A percentile compares a stretch with the other conserved stretches of the same genome.
Evolutionary conservation across 92 coral and sea anemone species (phyloP).

Genomic region (Zoanthus gigantus): DNA sequence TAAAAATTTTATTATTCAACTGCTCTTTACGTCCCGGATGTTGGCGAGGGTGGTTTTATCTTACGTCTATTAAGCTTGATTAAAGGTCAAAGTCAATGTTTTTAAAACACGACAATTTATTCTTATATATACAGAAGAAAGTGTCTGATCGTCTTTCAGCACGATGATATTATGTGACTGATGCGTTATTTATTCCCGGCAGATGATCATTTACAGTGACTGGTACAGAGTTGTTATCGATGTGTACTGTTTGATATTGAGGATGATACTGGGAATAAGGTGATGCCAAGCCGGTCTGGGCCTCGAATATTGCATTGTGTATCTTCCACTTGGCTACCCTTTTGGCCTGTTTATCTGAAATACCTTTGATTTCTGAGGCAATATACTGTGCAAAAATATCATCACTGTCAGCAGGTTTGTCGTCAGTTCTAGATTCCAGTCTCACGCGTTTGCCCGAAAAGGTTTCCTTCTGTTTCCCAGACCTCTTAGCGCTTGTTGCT

Average conservation of each 20-base stretch:
- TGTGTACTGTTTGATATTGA: conserved; percentile 41
- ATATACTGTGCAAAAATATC: conserved; percentile 40
- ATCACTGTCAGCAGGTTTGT: conserved; percentile 14
- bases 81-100: too few species aligned
- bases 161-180: conserved; percentile 1
- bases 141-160: too few species aligned
- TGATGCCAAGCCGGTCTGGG: conserved; percentile 43
- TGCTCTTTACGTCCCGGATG: too few species aligned
- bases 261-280: conserved; percentile 44
- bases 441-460: not conserved
- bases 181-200: conserved; percentile 13
- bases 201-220: conserved; percentile 18
- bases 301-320: conserved; percentile 47
- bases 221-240: conserved; percentile 32
- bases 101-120: too few species aligned
- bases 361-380: conserved; percentile 41
- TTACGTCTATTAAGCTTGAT: too few species aligned
- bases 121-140: too few species aligned
- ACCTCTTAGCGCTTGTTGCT: not conserved
- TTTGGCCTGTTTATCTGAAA: conserved; percentile 27
- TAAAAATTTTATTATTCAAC: too few species aligned
- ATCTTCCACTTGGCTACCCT: conserved; percentile 47
- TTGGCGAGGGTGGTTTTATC: too few species aligned
- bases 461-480: conserved; percentile 14
- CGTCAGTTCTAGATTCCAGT: not conserved